Conservation (phyloP, 2,113 vertebrate species). For the Lethenteron reissneri region DNA sequence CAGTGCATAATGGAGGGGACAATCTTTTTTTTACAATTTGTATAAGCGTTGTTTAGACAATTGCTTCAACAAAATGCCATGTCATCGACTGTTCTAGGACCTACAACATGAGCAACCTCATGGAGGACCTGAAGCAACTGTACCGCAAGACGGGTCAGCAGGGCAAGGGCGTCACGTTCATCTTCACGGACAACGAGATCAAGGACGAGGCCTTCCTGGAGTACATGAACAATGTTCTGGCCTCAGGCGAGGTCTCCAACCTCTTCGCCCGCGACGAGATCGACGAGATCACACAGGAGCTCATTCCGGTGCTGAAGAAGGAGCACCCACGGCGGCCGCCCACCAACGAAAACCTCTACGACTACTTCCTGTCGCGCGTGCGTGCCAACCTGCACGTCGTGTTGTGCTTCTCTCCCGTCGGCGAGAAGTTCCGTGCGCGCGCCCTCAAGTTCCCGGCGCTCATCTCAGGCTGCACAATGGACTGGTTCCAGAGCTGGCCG, state of each 20-base stretch:
- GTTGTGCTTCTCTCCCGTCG: constrained; percentile 54
- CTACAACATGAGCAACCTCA: constrained; percentile 34
- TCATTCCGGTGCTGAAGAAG: constrained; percentile 35
- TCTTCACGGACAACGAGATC: constrained; percentile 50
- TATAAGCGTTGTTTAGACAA: background rate
- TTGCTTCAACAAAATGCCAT: background rate
- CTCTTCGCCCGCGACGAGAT: constrained; percentile 46
- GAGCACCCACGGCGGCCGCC: constrained; percentile 28
- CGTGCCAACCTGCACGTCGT: constrained; percentile 38
- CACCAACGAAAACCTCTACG: constrained; percentile 38
- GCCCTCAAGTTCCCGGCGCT: constrained; percentile 41
- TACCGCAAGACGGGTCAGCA: constrained; percentile 41
- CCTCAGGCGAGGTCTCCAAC: constrained; percentile 45
- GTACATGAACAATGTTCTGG: constrained; percentile 49
- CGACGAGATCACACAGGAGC: constrained; percentile 39
- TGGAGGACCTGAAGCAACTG: constrained; percentile 45
- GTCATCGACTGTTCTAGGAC: constrained; percentile 19
- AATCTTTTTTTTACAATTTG: background rate
- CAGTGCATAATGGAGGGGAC: background rate
- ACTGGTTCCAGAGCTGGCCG: constrained; percentile 55
- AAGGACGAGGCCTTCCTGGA: constrained; percentile 52
- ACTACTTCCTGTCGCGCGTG: constrained; percentile 41
- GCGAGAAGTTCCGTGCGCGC: constrained; percentile 38
- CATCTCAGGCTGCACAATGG: constrained; percentile 49
- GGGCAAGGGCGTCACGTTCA: constrained; percentile 37